These are phyloP conservation scores for Alentia gelatinosa DNA, from an alignment of 2,888 invertebrate species.

Conservation along the genomic window DNA sequence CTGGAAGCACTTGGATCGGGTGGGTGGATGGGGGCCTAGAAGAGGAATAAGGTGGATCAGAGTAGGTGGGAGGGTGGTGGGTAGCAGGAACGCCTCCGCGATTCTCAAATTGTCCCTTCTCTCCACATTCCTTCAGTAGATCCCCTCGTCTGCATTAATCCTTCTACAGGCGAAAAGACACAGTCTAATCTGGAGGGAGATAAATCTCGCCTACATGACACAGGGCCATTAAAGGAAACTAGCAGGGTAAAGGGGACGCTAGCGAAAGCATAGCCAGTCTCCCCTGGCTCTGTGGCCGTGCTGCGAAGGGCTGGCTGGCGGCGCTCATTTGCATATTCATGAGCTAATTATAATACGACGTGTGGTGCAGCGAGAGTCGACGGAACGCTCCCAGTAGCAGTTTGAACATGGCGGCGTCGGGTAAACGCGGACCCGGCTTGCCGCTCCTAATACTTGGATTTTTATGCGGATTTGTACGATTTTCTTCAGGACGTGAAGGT, in stretches of 20 bases:
- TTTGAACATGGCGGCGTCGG: slow-evolving; percentile 2
- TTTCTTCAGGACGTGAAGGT: not conserved
- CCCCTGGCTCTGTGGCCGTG: too few species aligned
- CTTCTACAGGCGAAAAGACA: not conserved
- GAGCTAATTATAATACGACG: not conserved
- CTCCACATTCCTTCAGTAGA: not conserved
- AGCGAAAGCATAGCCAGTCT: not conserved
- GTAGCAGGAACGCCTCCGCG: not conserved
- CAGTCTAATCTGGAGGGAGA: not conserved
- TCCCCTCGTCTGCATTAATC: not conserved
- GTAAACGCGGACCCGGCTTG: not conserved
- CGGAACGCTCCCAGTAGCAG: not conserved
- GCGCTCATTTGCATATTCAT: slow-evolving; percentile 35
- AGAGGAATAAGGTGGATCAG: too few species aligned
- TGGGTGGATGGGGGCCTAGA: not conserved
- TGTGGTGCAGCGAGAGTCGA: not conserved
- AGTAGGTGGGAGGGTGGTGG: not conserved
- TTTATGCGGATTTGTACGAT: slow-evolving; percentile 23
- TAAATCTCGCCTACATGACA: not conserved
- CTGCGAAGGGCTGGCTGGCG: not conserved
- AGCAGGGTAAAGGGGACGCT: not conserved
- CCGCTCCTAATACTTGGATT: slow-evolving; percentile 35
- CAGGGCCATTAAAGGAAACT: not conserved
- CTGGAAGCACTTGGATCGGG: not conserved
- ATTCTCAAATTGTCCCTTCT: not conserved